Evolutionary conservation across 2,797 vertebrate genomes (phyloP), one percentile per base, ranked within the genome.

Genomic region (Sphenopsis melanotis): DNA sequence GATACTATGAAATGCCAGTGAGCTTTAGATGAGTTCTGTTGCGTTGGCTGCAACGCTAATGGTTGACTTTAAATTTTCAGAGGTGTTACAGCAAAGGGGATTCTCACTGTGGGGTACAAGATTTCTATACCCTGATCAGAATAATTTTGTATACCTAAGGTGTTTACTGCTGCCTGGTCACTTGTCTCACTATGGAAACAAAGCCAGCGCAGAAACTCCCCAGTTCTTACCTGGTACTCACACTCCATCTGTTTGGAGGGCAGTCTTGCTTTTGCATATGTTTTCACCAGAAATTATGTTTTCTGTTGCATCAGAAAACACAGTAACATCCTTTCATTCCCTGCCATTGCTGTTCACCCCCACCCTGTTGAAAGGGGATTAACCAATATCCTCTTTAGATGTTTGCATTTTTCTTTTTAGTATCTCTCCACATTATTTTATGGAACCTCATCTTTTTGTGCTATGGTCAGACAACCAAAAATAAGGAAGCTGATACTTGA

Each of bases 381-480:
- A 63, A 23, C 19, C 0, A 0, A 26, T 76, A 42, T 4, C 30
- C 2, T 78, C 37, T 72, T 80, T 34, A 78, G 49, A 37, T 49
- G 18, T 71, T 68, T 74, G 44, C 15, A 18, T 32, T 83, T 93
- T 91, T 76, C 21, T 68, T 65, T 80, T 74, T 68, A 56, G 77
- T 42, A 68, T 37, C 49, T 75, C 27, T 88, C 12, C 49, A 61
- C 34, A 78, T 75, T 42, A 7, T 47, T 69, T 72, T 56, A 30
- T n/a, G 46, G 60, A 60, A 15, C 10, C 4, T 85, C 39, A 16
- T 41, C 18, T 72, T 80, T 91, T 15, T 87, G 14, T 86, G 16
- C 44, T 81, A 7, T 78, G 64, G 46, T 70, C 61, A 52, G 49
- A 70, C 15, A 41, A 9, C 46, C 3, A 30, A 50, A 87, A 87